Percentiles rank a stretch among this genome's conserved stretches.
Evolutionary conservation across 2,888 invertebrate genomes (phyloP).

Genomic region (Emmelina monodactyla): DNA sequence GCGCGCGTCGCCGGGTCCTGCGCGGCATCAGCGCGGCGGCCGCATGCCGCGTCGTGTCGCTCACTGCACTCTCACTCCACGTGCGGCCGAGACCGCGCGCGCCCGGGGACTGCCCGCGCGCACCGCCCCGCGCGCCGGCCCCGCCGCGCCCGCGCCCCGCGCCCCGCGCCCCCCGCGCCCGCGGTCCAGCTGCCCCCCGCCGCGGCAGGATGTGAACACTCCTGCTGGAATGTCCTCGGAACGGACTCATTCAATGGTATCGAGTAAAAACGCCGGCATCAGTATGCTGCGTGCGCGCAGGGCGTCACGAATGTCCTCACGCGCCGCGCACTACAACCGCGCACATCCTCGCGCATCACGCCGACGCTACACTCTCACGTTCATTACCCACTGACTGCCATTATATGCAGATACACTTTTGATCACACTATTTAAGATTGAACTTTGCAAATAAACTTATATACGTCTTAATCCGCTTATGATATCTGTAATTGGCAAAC

Average conservation of each 20-base stretch:
- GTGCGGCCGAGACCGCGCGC: conserved; percentile 21
- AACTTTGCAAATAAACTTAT: too few species aligned
- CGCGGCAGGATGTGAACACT: conserved; percentile 14
- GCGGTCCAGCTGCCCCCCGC: conserved; percentile 17
- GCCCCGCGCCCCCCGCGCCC: conserved; percentile 22
- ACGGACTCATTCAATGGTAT: too few species aligned
- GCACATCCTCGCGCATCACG: conserved; percentile 4
- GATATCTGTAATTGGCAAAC: too few species aligned
- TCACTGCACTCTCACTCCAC: conserved; percentile 42
- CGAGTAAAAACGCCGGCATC: too few species aligned
- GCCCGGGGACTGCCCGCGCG: conserved; percentile 29
- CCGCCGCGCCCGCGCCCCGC: conserved; percentile 32
- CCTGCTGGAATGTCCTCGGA: too few species aligned
- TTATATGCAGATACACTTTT: too few species aligned
- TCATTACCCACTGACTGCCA: too few species aligned
- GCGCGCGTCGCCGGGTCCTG: conserved; percentile 45
- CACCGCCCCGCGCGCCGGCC: conserved; percentile 29
- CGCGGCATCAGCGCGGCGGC: conserved; percentile 47
- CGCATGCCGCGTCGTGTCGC: conserved; percentile 28
- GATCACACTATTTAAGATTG: too few species aligned
- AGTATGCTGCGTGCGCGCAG: conserved; percentile 1
- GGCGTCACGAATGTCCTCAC: background rate
- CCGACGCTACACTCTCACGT: background rate
- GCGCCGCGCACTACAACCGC: background rate
- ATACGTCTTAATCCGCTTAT: too few species aligned